Evolutionary conservation across 2,888 invertebrate genomes (phyloP).

Genomic region (Anoncus sp.): DNA sequence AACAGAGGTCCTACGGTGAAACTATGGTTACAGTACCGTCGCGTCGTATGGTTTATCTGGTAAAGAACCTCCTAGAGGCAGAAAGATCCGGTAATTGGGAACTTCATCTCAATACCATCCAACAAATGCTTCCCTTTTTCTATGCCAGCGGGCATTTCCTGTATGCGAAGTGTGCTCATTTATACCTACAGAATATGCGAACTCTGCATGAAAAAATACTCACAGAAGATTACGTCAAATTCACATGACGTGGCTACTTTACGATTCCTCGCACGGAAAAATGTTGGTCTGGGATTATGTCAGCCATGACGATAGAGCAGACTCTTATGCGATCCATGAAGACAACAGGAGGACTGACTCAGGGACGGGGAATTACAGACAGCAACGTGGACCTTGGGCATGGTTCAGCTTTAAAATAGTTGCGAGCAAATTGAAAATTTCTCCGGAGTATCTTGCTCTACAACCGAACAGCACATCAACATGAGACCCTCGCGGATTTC

Average conservation of each 20-base stretch:
- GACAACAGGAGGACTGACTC: constrained; percentile 27
- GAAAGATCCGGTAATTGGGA: constrained; percentile 57
- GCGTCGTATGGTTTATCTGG: constrained; percentile 57
- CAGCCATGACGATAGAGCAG: constrained; percentile 36
- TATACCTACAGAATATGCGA: constrained; percentile 79
- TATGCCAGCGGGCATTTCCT: constrained; percentile 79
- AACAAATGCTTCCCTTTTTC: constrained; percentile 74
- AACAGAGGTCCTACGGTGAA: constrained; percentile 18
- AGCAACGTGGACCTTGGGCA: constrained; percentile 67
- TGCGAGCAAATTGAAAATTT: constrained; percentile 65
- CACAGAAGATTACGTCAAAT: constrained; percentile 10
- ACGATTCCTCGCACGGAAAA: constrained; percentile 36
- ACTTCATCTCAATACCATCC: constrained; percentile 62
- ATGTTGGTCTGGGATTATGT: constrained; percentile 41
- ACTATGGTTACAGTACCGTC: constrained; percentile 68
- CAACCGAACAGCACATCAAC: constrained; percentile 74
- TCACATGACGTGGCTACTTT: constrained; percentile 5
- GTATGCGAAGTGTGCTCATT: constrained; percentile 76
- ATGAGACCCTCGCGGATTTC: constrained; percentile 58
- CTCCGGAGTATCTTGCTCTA: constrained; percentile 60
- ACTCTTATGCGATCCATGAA: constrained; percentile 31
- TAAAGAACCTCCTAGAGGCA: constrained; percentile 57
- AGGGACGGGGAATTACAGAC: constrained; percentile 56
- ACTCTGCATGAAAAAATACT: constrained; percentile 68
- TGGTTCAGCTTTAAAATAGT: constrained; percentile 62